Percentiles rank a stretch among this genome's conserved stretches.
Conservation (phyloP, 2,888 invertebrate species). For the Molorchus minor region DNA sequence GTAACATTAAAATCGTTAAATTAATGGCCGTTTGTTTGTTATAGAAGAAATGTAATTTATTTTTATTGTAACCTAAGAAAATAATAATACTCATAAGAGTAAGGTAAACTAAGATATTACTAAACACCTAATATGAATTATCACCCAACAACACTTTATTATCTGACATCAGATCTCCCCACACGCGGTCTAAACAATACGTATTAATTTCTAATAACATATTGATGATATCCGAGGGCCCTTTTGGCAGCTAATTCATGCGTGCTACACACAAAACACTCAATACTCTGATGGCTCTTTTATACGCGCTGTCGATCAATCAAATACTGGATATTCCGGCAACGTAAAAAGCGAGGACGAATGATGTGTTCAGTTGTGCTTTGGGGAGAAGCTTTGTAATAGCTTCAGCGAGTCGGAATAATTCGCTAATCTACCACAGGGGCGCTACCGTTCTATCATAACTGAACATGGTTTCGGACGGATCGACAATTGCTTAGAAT, state of each 20-base stretch:
- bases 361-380: constrained; percentile 33
- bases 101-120: too few relatives aligned
- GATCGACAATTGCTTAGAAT: constrained; percentile 57
- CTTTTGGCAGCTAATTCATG: constrained; percentile 57
- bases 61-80: too few relatives aligned
- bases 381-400: constrained; percentile 52
- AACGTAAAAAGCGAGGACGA: constrained; percentile 37
- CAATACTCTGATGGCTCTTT: constrained; percentile 58
- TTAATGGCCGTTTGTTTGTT: too few relatives aligned
- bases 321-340: constrained; percentile 45
- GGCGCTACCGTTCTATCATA: constrained; percentile 54
- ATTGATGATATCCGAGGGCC: constrained; percentile 53
- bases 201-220: constrained; percentile 56
- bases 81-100: too few relatives aligned
- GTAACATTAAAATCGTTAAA: too few relatives aligned
- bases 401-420: constrained; percentile 59
- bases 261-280: constrained; percentile 55
- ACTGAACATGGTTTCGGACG: constrained; percentile 46
- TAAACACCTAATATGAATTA: too few relatives aligned
- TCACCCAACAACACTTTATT: constrained; percentile 38
- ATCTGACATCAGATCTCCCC: constrained; percentile 30
- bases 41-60: too few relatives aligned
- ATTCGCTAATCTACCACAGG: constrained; percentile 60
- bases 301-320: constrained; percentile 56
- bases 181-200: constrained; percentile 46